These are phyloP conservation scores for Drosophila hamatofila DNA, from an alignment of 2,888 invertebrate genomes.

Conservation along the genomic window DNA sequence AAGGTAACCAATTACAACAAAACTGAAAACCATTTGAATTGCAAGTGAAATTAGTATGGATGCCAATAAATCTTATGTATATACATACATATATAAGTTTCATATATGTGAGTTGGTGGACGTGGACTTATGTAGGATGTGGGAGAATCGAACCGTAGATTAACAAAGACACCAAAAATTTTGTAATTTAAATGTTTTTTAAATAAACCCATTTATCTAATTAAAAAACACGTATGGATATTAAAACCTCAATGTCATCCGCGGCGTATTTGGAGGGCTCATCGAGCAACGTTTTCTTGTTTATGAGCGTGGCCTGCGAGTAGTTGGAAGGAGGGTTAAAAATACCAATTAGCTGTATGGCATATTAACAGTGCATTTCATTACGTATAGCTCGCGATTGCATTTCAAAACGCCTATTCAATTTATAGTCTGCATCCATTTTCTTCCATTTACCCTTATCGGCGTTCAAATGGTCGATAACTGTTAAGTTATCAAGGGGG, in stretches of 20 bases:
- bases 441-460: conserved; percentile 28
- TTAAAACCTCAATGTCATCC: conserved; percentile 83
- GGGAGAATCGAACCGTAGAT: conserved; percentile 7
- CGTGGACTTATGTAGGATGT: background rate
- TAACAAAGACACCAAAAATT: conserved; percentile 45
- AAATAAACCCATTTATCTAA: conserved; percentile 30
- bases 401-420: conserved; percentile 17
- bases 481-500: conserved; percentile 9
- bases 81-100: background rate
- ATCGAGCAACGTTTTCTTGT: conserved; percentile 68
- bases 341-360: conserved; percentile 54
- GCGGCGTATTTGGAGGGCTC: conserved; percentile 76
- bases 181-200: conserved; percentile 7
- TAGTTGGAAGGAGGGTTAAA: conserved; percentile 44
- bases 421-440: conserved; percentile 10
- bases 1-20: background rate
- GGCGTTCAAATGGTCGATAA: conserved; percentile 9
- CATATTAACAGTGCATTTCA: conserved; percentile 11
- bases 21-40: background rate
- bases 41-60: conserved; percentile 12
- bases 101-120: conserved; percentile 2
- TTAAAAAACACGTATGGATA: conserved; percentile 51
- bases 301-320: conserved; percentile 79
- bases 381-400: conserved; percentile 1
- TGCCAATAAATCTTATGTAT: background rate